Base-by-base conservation (phyloP, 2,888 invertebrate species). In the Lepetodrilus schrolli region DNA sequence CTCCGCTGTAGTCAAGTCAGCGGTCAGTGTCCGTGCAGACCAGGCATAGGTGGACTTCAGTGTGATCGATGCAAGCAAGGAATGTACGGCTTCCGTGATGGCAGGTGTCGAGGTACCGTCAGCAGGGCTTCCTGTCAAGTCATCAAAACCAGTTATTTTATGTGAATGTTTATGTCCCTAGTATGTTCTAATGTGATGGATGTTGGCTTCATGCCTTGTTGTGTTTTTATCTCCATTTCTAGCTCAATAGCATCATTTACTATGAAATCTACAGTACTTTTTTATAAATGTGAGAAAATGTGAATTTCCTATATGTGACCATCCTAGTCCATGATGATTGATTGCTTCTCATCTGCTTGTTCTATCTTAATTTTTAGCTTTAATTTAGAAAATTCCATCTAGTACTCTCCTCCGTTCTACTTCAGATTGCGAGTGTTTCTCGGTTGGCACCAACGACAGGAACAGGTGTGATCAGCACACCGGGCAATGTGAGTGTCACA, bases 31-130 rank as follows among this genome's bases (percentile, higher is more conserved):
- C 93, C 93, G 78, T 98, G 98, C 89, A 89, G 88, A 73, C 84
- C 85, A 38, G 91, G 91, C 30, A 95, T 97, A 0, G 93, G 93
- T 0, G 98, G 98, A 0, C 92, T 93, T 38, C 94, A 95, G 84
- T 99, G 98, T 90, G 94, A 95, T 74, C 92, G 93, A 78, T 99
- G 99, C 88, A 92, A 87, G 66, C 86, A 96, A 86, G 96, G 96
- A 20, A 86, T 81, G 84, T 90, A 85, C 78, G 84, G 86, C 21
- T 87, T 87, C 78, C 84, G 87, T 17, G 66, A 73, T 17, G 74
- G 79, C 21, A 88, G 89, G 20, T 89, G 89, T 73, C 77, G 77
- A 80, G 80, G 88, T 89, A 76, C n/a, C n/a, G n/a, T n/a, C n/a
- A n/a, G n/a, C n/a, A n/a, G n/a, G n/a, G n/a, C n/a, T n/a, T n/a